Evolutionary conservation across 2,888 invertebrate species (phyloP).

Genomic region (Chaetogeoica ovagalla): DNA sequence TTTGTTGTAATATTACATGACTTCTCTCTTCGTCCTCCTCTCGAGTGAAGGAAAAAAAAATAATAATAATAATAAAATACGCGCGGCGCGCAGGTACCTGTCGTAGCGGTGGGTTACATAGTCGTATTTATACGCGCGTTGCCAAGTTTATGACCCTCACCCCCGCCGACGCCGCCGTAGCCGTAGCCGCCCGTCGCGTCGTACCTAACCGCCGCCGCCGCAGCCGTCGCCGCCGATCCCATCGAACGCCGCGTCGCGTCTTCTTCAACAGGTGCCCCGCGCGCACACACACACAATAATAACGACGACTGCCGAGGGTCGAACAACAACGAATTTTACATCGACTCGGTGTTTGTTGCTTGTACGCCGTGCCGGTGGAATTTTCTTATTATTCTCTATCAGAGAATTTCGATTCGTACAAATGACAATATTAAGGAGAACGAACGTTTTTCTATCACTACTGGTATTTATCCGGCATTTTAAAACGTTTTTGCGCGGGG

Average conservation of each 20-base stretch:
- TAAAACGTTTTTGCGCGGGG: too few species aligned
- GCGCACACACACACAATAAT: not conserved
- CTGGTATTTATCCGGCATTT: too few species aligned
- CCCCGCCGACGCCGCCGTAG: not conserved
- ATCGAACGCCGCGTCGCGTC: conserved; percentile 1
- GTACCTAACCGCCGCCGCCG: conserved; percentile 3
- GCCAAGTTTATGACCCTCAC: conserved; percentile 48
- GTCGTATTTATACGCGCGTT: conserved; percentile 19
- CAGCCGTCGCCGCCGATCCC: conserved; percentile 13
- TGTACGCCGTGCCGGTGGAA: too few species aligned
- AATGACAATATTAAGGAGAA: too few species aligned
- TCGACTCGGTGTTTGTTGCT: too few species aligned
- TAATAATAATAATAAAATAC: not conserved
- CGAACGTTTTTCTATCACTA: too few species aligned
- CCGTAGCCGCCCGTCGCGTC: conserved; percentile 8
- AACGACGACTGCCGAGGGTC: not conserved
- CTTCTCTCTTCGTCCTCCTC: conserved; percentile 18
- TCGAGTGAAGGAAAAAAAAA: conserved; percentile 12
- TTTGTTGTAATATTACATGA: conserved; percentile 10
- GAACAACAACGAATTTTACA: too few species aligned
- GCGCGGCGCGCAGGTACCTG: conserved; percentile 23
- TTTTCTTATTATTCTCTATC: too few species aligned
- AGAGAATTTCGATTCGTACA: too few species aligned
- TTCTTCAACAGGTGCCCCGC: conserved; percentile 16
- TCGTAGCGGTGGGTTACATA: too few species aligned